Percentiles rank a stretch among this genome's conserved stretches.
These are phyloP conservation scores for Eurytoma adleriae DNA, from an alignment of 2,888 invertebrate genomes.

Conservation along the genomic window DNA sequence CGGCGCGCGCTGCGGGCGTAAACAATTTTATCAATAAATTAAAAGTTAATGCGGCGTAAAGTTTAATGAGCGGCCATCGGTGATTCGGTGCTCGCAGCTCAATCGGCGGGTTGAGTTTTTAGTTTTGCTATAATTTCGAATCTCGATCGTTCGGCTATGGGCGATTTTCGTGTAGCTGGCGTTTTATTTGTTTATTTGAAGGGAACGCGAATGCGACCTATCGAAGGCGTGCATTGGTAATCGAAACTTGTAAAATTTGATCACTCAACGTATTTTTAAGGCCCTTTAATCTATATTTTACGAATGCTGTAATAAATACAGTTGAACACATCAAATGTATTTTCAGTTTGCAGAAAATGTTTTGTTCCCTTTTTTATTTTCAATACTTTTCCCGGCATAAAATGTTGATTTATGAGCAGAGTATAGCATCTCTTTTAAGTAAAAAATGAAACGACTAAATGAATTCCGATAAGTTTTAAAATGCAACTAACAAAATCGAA, in stretches of 20 bases:
- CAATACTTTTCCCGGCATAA: background rate
- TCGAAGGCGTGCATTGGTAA: background rate
- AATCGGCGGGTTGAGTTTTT: background rate
- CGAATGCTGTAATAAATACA: background rate
- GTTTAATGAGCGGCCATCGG: conserved; percentile 40
- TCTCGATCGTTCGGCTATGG: conserved; percentile 8
- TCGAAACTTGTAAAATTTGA: background rate
- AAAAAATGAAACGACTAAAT: too few species aligned
- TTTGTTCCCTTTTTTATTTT: background rate
- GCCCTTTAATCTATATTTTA: background rate
- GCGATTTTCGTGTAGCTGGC: background rate
- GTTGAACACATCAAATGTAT: background rate
- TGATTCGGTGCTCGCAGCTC: too few species aligned
- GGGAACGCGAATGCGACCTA: too few species aligned
- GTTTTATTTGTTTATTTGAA: background rate
- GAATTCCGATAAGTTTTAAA: too few species aligned
- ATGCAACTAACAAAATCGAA: too few species aligned
- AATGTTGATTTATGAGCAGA: too few species aligned
- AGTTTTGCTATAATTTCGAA: conserved; percentile 18
- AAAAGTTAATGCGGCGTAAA: conserved; percentile 46
- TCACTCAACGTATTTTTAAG: background rate
- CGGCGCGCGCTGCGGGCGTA: background rate
- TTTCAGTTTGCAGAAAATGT: background rate
- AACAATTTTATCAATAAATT: conserved; percentile 53
- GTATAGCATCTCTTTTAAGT: too few species aligned